Percentiles rank a stretch among this genome's conserved stretches.
These are phyloP conservation scores for Triplophysa yarkandensis DNA, from an alignment of 2,797 vertebrate genomes.

Conservation along the genomic window DNA sequence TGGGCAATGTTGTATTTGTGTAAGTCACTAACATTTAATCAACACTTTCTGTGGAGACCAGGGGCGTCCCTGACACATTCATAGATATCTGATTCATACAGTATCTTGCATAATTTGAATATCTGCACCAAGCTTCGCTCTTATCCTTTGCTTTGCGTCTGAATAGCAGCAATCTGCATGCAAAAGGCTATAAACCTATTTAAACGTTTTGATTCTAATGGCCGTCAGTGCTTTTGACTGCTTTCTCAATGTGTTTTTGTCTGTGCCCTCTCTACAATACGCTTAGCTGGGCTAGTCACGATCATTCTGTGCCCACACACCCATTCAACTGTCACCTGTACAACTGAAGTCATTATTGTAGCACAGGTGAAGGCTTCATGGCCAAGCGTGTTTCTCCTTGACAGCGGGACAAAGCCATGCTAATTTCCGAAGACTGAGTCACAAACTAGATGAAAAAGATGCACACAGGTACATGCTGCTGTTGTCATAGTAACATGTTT, in stretches of 20 bases:
- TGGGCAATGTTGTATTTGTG: constrained; percentile 61
- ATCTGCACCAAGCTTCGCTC: constrained; percentile 10
- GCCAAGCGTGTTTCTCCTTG: constrained; percentile 10
- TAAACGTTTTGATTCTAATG: not conserved
- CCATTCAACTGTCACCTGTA: not conserved
- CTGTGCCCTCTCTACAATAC: not conserved
- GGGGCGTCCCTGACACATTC: constrained; percentile 23
- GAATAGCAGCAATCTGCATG: not conserved
- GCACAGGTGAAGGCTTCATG: constrained; percentile 27
- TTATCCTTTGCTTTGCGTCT: not conserved
- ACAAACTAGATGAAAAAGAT: constrained; percentile 26
- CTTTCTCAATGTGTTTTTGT: not conserved
- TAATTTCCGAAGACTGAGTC: constrained; percentile 19
- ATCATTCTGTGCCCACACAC: constrained; percentile 24
- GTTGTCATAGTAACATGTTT: constrained; percentile 52
- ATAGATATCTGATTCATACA: too few relatives aligned
- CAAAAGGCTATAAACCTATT: not conserved
- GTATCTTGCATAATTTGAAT: constrained; percentile 7
- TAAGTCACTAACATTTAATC: constrained; percentile 57
- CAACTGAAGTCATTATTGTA: constrained; percentile 33
- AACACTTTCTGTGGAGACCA: constrained; percentile 55
- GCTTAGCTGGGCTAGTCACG: constrained; percentile 26
- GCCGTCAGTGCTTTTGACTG: not conserved
- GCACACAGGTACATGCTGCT: constrained; percentile 40
- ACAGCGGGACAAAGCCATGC: not conserved